Percentiles rank a stretch among this genome's conserved stretches.
phyloP scores from a whole-genome alignment of 2,113 vertebrate species.

The Dicentrarchus labrax region DNA sequence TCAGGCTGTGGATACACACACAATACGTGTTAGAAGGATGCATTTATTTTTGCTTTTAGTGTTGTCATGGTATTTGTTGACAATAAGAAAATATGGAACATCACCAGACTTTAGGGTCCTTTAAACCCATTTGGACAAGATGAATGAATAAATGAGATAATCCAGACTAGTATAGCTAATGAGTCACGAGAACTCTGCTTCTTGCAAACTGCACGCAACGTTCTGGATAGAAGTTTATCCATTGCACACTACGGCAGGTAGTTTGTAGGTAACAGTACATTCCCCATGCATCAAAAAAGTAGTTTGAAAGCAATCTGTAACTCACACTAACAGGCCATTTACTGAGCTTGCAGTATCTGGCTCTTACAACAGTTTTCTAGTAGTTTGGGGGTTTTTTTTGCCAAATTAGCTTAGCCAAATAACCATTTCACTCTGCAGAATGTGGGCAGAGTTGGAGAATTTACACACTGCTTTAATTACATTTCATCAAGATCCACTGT shows the following conservation, averaged over 20 bases:
- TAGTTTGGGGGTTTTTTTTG: background rate
- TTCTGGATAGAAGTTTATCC: background rate
- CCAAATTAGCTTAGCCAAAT: background rate
- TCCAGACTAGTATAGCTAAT: background rate
- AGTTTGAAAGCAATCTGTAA: background rate
- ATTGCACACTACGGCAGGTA: background rate
- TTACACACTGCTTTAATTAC: too few relatives aligned
- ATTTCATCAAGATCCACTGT: background rate
- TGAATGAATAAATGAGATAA: background rate
- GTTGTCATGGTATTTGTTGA: background rate
- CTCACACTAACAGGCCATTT: background rate
- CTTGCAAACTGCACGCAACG: background rate
- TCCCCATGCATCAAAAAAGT: background rate
- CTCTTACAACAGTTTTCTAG: slow-evolving; percentile 2
- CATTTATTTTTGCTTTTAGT: background rate
- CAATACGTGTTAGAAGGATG: background rate
- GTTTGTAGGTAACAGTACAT: background rate
- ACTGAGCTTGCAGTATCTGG: background rate
- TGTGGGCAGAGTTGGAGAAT: too few relatives aligned
- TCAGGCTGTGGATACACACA: background rate
- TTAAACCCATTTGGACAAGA: background rate
- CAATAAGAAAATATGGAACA: background rate
- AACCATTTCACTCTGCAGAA: background rate
- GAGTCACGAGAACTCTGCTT: background rate
- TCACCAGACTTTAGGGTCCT: background rate